Conservation (phyloP, 2,888 invertebrate genomes). For the Lithophane leautieri region DNA sequence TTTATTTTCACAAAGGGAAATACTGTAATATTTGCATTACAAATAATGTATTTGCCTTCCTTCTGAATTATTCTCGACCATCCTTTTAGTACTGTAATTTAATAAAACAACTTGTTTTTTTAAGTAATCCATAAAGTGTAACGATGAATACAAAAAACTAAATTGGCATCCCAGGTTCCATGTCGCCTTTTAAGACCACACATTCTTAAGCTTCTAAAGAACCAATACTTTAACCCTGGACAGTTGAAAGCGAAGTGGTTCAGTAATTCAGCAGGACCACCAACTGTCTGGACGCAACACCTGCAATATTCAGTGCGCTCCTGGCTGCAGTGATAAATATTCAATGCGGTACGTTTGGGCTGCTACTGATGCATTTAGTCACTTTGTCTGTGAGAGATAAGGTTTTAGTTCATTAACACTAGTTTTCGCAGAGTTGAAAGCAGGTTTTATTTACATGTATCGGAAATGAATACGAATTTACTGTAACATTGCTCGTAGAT, state of each 20-base stretch:
- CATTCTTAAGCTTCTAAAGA: constrained; percentile 29
- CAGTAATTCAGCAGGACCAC: constrained; percentile 47
- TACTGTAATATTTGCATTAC: too few relatives aligned
- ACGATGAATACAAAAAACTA: background rate
- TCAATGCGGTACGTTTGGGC: constrained; percentile 52
- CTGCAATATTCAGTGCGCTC: constrained; percentile 54
- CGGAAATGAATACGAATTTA: background rate
- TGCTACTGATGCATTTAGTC: constrained; percentile 47
- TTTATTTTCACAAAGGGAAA: background rate
- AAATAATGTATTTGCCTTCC: too few relatives aligned
- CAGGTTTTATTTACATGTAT: background rate
- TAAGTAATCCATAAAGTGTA: too few relatives aligned
- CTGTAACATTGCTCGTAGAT: background rate
- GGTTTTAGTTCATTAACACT: background rate
- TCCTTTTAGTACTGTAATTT: too few relatives aligned
- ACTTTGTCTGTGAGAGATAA: constrained; percentile 30
- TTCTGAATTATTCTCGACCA: too few relatives aligned
- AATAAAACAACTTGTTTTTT: too few relatives aligned
- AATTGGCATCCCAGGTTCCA: background rate
- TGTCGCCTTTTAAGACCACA: background rate
- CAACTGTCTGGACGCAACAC: constrained; percentile 35
- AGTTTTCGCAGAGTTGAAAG: background rate
- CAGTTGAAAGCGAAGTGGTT: constrained; percentile 35
- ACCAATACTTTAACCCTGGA: constrained; percentile 23
- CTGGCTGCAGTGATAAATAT: constrained; percentile 50